These are phyloP conservation scores for Chesias legatella DNA, from an alignment of 2,888 invertebrate species.

Conservation along the genomic window DNA sequence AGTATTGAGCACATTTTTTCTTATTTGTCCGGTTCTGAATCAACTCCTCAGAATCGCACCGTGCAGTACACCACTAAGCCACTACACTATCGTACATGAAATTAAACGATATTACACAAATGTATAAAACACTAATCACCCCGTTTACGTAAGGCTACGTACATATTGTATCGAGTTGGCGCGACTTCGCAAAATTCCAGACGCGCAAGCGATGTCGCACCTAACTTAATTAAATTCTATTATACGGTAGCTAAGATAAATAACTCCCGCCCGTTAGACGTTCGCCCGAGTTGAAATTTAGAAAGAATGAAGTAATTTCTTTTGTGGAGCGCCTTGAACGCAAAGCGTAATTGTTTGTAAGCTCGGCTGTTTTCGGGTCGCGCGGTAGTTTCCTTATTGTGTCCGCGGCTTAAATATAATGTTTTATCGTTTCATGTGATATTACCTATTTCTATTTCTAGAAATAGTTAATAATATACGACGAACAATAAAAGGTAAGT, in stretches of 20 bases:
- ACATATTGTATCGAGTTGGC: constrained; percentile 41
- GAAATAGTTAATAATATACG: no score
- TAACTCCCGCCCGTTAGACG: constrained; percentile 62
- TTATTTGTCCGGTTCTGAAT: no score
- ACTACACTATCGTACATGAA: background rate
- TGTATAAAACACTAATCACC: constrained; percentile 5
- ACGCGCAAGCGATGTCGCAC: constrained; percentile 69
- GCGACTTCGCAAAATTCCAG: constrained; percentile 58
- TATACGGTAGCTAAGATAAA: constrained; percentile 73
- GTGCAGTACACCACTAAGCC: background rate
- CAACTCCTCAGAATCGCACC: constrained; percentile 1
- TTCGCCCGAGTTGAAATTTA: constrained; percentile 51
- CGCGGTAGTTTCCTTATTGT: constrained; percentile 12
- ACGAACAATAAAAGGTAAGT: no score
- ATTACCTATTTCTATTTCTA: no score
- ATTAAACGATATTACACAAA: no score
- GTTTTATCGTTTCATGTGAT: background rate
- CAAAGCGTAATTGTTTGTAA: constrained; percentile 42
- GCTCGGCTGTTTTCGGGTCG: constrained; percentile 18
- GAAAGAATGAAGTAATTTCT: constrained; percentile 71
- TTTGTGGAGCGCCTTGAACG: constrained; percentile 46
- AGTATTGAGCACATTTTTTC: no score
- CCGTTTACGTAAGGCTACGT: constrained; percentile 26
- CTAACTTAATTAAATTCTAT: constrained; percentile 79
- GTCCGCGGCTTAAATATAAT: background rate